Base-by-base conservation (phyloP, 2,888 invertebrate species). In the Seladonia tumulorum region DNA sequence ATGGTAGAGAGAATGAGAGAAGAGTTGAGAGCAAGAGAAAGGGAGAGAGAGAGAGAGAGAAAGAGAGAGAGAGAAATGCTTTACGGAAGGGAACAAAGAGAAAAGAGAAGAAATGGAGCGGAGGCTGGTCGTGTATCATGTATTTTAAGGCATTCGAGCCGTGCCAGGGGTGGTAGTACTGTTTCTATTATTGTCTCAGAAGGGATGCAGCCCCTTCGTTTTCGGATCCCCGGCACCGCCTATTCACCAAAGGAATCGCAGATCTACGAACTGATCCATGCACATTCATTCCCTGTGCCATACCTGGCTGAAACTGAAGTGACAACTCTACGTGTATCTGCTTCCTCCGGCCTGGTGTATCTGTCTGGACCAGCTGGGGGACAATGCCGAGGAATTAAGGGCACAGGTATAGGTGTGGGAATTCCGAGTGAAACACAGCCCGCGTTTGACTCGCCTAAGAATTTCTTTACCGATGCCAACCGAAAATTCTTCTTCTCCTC, bases 101-200 rank as follows among this genome's bases (percentile, higher is more conserved):
- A 68, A 68, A 68, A 47, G 18, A n/a, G 82, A 47, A 76, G 85
- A 75, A 82, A 77, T 77, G 73, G 77, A 81, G 73, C 77, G 71
- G 80, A 83, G 89, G 86, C 88, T 86, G 53, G 82, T 77, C 84
- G 88, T 88, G 88, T 88, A 88, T 88, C 88, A 81, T 92, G 92
- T 92, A 92, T 91, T 93, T 91, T 88, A 83, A 91, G 90, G 92
- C 92, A 93, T 94, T 93, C 92, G 91, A 92, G 89, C 87, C 93
- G 88, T 82, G 89, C 74, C 87, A 89, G 85, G 90, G 92, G 91
- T 91, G 91, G 84, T 90, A 88, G 89, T 89, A 94, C 93, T 94
- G 94, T 94, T 94, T 94, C 94, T 94, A 94, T 94, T 94, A 94
- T 94, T 94, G 94, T 94, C 94, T 94, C 94, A 91, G 91, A 92